Evolutionary conservation across 2,113 vertebrate species (phyloP), one percentile per base, ranked within the genome.

Genomic region (Corythornis madagascariensis): DNA sequence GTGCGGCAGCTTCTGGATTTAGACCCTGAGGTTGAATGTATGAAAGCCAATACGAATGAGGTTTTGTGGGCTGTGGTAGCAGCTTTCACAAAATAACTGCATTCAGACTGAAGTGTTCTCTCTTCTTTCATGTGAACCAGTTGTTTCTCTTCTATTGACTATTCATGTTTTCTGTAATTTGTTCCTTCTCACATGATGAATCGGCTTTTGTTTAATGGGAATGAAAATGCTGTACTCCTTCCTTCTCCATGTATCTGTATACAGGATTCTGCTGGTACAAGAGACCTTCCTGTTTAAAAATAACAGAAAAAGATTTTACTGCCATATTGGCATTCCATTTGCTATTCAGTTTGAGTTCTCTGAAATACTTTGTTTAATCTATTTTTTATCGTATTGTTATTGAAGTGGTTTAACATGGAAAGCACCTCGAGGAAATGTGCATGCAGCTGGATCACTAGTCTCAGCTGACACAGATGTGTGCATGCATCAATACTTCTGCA

Each of bases 21-120:
- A 96, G 99, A 99, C 97, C 99, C 99, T 0, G 99, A 99, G 92
- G 98, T 98, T 12, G 99, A 99, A 95, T 98, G 98, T 98, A 95
- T 98, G 96, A 99, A 99, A 97, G 88, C 98, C 96, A 98, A 97
- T 89, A 92, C 98, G 6, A 99, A 98, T 40, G 99, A 99, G 98
- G 97, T 99, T 87, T 96, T 99, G 35, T 99, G 99, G 99, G 98
- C 99, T 11, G 99, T 99, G 42, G 98, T 99, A 93, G 98, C 99
- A 2, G 99, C 99, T 28, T 99, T 99, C 96, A 99, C 98, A 91
- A 99, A 99, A 96, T 99, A 98, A 98, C 95, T 82, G 43, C 61
- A 18, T 90, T 94, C 88, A 42, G 93, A 97, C 65, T 74, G 93
- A 91, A 95, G 75, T 19, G 42, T 93, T 95, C 63, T 93, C 65